Percentiles rank a stretch among this genome's conserved stretches.
Conservation (phyloP, 2,113 vertebrate species). For the Vimba vimba region DNA sequence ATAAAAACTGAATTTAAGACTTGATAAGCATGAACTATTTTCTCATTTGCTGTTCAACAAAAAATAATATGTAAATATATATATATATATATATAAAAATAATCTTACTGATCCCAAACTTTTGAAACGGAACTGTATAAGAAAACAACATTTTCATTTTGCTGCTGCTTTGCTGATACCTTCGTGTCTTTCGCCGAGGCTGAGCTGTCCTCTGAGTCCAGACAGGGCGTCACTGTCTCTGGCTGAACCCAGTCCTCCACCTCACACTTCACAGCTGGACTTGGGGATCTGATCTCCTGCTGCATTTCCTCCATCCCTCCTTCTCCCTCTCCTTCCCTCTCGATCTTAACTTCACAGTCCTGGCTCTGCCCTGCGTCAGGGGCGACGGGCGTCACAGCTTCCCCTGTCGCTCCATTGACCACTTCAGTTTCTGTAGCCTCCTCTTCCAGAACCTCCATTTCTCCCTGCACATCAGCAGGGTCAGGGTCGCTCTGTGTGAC, state of each 20-base stretch:
- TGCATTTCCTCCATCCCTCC: conserved; percentile 75
- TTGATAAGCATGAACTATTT: not conserved
- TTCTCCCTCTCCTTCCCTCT: conserved; percentile 75
- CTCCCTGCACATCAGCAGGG: conserved; percentile 48
- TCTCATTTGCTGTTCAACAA: too few relatives aligned
- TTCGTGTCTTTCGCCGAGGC: conserved; percentile 90
- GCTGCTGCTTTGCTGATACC: conserved; percentile 70
- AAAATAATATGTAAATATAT: too few relatives aligned
- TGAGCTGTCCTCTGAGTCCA: conserved; percentile 90
- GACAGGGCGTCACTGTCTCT: conserved; percentile 71
- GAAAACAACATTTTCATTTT: not conserved
- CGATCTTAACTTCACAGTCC: conserved; percentile 57
- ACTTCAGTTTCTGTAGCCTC: not conserved
- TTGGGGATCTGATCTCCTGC: conserved; percentile 69
- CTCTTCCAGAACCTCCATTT: conserved; percentile 62
- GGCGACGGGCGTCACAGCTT: not conserved
- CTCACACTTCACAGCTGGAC: conserved; percentile 75
- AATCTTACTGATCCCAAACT: too few relatives aligned
- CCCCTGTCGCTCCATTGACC: conserved; percentile 30
- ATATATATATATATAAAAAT: too few relatives aligned
- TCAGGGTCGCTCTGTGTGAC: conserved; percentile 6
- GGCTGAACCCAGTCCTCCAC: conserved; percentile 77
- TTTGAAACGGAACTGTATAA: not conserved
- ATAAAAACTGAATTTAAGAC: not conserved
- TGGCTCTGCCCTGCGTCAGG: not conserved